Conservation (phyloP, 2,888 invertebrate species). For the Chrysolina americana region DNA sequence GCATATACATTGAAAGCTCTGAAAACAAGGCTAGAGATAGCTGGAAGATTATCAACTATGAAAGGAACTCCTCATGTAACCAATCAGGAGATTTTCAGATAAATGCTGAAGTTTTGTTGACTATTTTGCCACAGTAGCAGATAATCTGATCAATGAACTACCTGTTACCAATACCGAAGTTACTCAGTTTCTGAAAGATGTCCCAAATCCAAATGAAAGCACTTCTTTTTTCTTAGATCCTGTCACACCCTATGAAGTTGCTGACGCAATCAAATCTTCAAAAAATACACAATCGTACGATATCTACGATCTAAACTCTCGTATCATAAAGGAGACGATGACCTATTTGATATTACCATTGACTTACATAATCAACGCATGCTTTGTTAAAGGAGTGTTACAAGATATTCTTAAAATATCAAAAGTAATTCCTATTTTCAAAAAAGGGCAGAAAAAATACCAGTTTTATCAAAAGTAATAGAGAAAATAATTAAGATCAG, state of each 20-base stretch:
- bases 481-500: too few species aligned
- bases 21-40: slow-evolving; percentile 19
- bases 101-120: background rate
- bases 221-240: background rate
- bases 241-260: background rate
- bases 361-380: too few species aligned
- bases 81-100: background rate
- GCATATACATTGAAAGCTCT: background rate
- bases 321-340: too few species aligned
- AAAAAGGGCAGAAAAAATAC: background rate
- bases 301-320: slow-evolving; percentile 9
- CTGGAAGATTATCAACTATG: background rate
- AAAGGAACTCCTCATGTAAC: background rate
- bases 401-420: too few species aligned
- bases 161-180: background rate
- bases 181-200: background rate
- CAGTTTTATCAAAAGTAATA: too few species aligned
- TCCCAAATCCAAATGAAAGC: background rate
- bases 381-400: too few species aligned
- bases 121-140: slow-evolving; percentile 17
- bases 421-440: slow-evolving; percentile 12
- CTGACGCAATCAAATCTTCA: background rate
- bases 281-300: background rate
- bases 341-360: too few species aligned
- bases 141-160: background rate